These are phyloP conservation scores for Belgica antarctica DNA, from an alignment of 2,888 invertebrate genomes.

Conservation along the genomic window DNA sequence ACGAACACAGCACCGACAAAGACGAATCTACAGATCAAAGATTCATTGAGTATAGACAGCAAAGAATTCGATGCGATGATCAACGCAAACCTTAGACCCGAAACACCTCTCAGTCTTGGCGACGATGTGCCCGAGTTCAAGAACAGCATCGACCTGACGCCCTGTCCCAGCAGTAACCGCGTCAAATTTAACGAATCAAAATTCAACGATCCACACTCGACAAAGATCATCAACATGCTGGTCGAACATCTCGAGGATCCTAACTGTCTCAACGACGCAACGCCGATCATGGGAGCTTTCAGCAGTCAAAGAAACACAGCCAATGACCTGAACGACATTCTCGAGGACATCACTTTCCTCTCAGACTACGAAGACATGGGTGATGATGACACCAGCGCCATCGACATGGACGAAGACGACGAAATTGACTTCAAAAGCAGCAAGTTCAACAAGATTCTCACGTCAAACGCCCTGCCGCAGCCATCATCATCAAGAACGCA, in stretches of 20 bases:
- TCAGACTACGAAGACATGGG: slow-evolving; percentile 37
- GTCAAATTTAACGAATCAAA: no score
- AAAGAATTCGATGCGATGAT: slow-evolving; percentile 33
- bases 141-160: slow-evolving; percentile 52
- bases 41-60: neutral
- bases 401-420: slow-evolving; percentile 44
- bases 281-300: neutral
- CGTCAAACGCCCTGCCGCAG: slow-evolving; percentile 38
- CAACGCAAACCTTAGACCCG: slow-evolving; percentile 47
- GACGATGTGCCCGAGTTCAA: slow-evolving; percentile 52
- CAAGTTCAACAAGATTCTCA: slow-evolving; percentile 20
- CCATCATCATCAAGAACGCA: slow-evolving; percentile 46
- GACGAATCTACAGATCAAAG: neutral
- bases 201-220: slow-evolving; percentile 49
- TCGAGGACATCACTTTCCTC: slow-evolving; percentile 37
- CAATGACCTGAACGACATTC: slow-evolving; percentile 36
- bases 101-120: slow-evolving; percentile 52
- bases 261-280: slow-evolving; percentile 24
- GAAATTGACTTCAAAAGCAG: slow-evolving; percentile 36
- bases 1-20: slow-evolving; percentile 46
- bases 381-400: slow-evolving; percentile 30
- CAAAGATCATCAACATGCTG: slow-evolving; percentile 30
- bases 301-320: neutral
- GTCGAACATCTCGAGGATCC: slow-evolving; percentile 36
- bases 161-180: slow-evolving; percentile 51